These are phyloP conservation scores for Eurystomus glaucurus DNA, from an alignment of 2,797 vertebrate genomes.

Conservation along the genomic window DNA sequence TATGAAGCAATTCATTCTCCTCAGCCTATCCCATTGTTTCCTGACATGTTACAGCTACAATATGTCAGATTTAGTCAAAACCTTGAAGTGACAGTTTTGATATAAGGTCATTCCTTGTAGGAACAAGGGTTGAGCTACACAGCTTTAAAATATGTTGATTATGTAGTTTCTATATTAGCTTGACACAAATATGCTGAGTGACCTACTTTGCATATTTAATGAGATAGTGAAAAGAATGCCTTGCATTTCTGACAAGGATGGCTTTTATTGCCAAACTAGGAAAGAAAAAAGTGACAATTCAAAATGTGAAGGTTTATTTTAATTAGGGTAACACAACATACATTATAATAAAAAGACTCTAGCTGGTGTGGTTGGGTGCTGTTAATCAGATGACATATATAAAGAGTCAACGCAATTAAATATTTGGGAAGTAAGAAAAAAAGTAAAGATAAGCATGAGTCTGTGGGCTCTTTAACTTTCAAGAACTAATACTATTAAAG, in stretches of 20 bases:
- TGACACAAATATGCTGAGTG: background rate
- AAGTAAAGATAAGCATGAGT: background rate
- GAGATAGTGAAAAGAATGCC: background rate
- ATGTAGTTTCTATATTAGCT: background rate
- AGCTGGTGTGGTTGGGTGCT: rapidly evolving
- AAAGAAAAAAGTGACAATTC: background rate
- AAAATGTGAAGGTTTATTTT: background rate
- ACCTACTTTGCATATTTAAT: conserved; percentile 17
- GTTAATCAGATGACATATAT: background rate
- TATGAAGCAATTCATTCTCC: background rate
- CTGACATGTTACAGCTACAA: background rate
- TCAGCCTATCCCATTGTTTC: background rate
- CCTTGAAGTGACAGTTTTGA: background rate
- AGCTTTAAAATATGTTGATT: background rate
- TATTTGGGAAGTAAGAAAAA: background rate
- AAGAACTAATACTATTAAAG: background rate
- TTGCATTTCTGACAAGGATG: background rate
- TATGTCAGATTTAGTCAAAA: background rate
- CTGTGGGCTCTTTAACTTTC: background rate
- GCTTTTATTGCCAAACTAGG: background rate
- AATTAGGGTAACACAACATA: background rate
- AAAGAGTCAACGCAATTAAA: background rate
- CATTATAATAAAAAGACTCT: background rate
- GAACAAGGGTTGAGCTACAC: background rate
- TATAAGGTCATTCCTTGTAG: background rate